Evolutionary conservation across 2,113 vertebrate species (phyloP).

Genomic region (Platysternon megacephalum): DNA sequence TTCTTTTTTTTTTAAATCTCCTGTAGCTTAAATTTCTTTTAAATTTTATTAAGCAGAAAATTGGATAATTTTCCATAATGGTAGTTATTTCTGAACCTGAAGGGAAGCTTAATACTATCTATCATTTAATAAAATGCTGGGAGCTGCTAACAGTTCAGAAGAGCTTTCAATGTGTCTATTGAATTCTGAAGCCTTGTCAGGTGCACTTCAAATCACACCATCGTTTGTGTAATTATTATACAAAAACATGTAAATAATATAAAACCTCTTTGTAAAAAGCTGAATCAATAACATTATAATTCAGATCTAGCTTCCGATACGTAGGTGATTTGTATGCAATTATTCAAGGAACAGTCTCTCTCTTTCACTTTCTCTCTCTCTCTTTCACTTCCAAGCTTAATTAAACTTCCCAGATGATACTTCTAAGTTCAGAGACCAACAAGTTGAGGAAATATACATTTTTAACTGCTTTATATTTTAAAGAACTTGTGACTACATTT

Average conservation of each 20-base stretch:
- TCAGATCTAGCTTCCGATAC: neutral
- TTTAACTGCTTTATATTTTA: neutral
- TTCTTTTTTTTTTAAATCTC: neutral
- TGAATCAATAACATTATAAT: neutral
- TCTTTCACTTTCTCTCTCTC: neutral
- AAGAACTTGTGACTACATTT: neutral
- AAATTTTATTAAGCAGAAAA: constrained; percentile 14
- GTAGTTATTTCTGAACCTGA: neutral
- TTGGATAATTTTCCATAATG: neutral
- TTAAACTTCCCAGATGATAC: constrained; percentile 11
- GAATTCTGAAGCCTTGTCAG: constrained; percentile 13
- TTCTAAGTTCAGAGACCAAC: neutral
- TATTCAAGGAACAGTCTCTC: neutral
- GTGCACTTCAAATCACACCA: neutral
- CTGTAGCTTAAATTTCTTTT: neutral
- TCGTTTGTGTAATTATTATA: neutral
- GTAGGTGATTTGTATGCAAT: constrained; percentile 12
- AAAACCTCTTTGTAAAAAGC: neutral
- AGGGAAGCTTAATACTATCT: neutral
- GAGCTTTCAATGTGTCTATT: neutral
- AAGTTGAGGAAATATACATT: neutral
- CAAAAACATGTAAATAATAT: neutral
- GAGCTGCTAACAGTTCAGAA: neutral
- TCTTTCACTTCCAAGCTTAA: constrained; percentile 9
- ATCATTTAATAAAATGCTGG: neutral